Conservation (phyloP, 2,888 invertebrate genomes). For the Chalcosyrphus nemorum region DNA sequence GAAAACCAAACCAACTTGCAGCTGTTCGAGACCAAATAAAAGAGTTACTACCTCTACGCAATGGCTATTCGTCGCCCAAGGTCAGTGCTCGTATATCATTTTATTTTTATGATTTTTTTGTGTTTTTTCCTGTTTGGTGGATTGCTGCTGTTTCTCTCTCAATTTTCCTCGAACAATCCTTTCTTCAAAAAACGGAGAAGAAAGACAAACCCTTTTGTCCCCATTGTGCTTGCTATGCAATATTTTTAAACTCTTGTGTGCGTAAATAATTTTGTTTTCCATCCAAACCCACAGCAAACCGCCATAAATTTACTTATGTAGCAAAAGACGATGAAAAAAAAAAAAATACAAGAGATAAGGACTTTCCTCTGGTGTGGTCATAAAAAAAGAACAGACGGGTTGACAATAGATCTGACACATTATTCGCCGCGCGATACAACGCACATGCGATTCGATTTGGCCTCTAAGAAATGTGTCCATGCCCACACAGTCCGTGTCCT, state of each 20-base stretch:
- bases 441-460: constrained; percentile 59
- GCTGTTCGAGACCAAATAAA: constrained; percentile 46
- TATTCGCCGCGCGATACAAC: constrained; percentile 48
- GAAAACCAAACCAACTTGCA: constrained; percentile 36
- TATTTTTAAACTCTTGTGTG: constrained; percentile 69
- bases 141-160: constrained; percentile 20
- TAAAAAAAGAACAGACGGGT: constrained; percentile 67
- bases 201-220: constrained; percentile 62
- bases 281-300: constrained; percentile 67
- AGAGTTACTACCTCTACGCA: constrained; percentile 51
- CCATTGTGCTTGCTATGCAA: constrained; percentile 63
- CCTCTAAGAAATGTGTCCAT: no score
- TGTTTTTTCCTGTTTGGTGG: constrained; percentile 44
- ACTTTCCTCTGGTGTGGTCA: constrained; percentile 64
- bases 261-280: constrained; percentile 73
- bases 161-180: constrained; percentile 44
- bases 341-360: constrained; percentile 59
- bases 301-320: constrained; percentile 60
- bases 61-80: constrained; percentile 63
- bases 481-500: no score
- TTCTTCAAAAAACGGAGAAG: constrained; percentile 4
- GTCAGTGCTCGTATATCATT: constrained; percentile 70
- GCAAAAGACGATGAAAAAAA: constrained; percentile 19
- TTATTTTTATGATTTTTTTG: constrained; percentile 65
- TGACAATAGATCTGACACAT: constrained; percentile 64